Evolutionary conservation across 1,140 invertebrate genomes (phyloP).

Genomic region (Sinonovacula constricta): DNA sequence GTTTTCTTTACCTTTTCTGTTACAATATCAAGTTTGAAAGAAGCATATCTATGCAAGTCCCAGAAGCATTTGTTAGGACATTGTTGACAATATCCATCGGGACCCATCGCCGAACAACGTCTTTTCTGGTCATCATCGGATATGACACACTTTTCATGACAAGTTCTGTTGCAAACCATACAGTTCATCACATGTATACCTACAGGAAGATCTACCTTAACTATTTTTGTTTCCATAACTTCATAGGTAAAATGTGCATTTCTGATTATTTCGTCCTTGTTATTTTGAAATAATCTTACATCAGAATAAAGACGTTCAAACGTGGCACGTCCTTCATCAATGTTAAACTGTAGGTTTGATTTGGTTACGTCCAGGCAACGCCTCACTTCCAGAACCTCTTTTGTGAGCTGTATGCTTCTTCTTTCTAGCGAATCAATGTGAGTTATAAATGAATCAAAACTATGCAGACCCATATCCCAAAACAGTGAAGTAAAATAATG

Average conservation of each 20-base stretch:
- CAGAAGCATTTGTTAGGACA: conserved; percentile 29
- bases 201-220: background rate
- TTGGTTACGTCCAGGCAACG: too few species aligned
- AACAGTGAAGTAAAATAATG: background rate
- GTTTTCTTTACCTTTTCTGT: too few species aligned
- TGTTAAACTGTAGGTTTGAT: conserved; percentile 21
- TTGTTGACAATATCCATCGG: conserved; percentile 26
- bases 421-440: background rate
- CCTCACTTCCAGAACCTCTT: too few species aligned
- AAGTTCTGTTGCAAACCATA: too few species aligned
- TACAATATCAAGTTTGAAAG: conserved; percentile 8
- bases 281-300: conserved; percentile 11
- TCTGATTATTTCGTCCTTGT: conserved; percentile 25
- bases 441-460: background rate
- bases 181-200: conserved; percentile 53
- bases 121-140: conserved; percentile 15
- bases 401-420: too few species aligned
- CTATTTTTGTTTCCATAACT: conserved; percentile 19
- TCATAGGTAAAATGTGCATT: conserved; percentile 51
- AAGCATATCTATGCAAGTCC: conserved; percentile 28
- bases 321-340: conserved; percentile 22
- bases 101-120: conserved; percentile 2
- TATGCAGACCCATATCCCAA: conserved; percentile 16
- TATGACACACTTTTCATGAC: conserved; percentile 28
- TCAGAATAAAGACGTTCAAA: conserved; percentile 19